These are phyloP conservation scores for Podocnemis expansa DNA, from an alignment of 2,113 vertebrate genomes.

Conservation along the genomic window DNA sequence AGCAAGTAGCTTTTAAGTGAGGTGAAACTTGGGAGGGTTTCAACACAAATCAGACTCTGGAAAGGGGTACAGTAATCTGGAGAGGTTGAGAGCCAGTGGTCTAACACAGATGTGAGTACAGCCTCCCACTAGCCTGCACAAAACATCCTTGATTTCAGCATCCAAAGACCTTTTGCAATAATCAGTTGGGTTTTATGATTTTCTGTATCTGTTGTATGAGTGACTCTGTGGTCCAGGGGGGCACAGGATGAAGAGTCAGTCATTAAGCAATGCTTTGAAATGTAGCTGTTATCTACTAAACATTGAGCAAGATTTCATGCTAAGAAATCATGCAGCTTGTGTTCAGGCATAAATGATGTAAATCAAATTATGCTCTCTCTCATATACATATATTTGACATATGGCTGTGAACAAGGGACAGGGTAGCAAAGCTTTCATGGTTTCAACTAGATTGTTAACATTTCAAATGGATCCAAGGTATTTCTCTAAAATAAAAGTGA, in stretches of 20 bases:
- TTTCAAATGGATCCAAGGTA: rapidly evolving
- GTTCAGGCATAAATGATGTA: neutral
- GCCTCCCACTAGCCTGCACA: neutral
- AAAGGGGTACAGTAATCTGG: too few relatives aligned
- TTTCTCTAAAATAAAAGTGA: neutral
- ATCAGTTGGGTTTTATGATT: neutral
- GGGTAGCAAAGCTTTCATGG: neutral
- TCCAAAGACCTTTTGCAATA: rapidly evolving
- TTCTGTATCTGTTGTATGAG: neutral
- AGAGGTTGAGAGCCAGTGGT: too few relatives aligned
- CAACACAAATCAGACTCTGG: too few relatives aligned
- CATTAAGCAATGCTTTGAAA: conserved; percentile 21
- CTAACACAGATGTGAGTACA: neutral
- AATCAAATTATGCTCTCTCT: neutral
- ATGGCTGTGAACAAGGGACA: rapidly evolving
- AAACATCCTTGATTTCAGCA: rapidly evolving
- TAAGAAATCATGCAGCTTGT: neutral
- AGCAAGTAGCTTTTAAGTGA: too few relatives aligned
- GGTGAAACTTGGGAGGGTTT: too few relatives aligned
- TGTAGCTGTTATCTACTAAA: neutral
- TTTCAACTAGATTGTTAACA: neutral
- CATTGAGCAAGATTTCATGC: neutral
- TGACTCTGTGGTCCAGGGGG: neutral
- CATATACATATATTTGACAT: neutral
- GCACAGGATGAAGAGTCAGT: neutral